phyloP scores from a whole-genome alignment of 2,888 invertebrate genomes.

The Lycophotia porphyrea region DNA sequence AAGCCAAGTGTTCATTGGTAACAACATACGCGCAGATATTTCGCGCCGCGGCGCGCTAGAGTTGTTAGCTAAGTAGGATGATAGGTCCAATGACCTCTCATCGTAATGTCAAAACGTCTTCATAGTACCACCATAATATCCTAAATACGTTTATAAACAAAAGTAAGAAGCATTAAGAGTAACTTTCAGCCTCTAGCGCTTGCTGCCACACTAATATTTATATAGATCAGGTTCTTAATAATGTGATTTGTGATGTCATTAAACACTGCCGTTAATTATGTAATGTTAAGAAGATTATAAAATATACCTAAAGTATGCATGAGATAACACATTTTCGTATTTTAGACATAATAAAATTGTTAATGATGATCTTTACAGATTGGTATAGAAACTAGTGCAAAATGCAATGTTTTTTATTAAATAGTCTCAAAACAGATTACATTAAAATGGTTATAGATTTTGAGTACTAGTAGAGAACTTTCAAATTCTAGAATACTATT shows the following conservation, averaged over 20 bases:
- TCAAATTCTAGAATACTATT: conserved; percentile 30
- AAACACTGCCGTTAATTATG: conserved; percentile 73
- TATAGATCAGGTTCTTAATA: conserved; percentile 48
- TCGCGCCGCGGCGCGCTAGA: conserved; percentile 2
- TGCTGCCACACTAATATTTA: conserved; percentile 34
- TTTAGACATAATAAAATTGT: conserved; percentile 50
- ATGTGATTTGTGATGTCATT: conserved; percentile 58
- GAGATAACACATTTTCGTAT: conserved; percentile 51
- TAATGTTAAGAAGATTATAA: conserved; percentile 56
- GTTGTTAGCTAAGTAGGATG: conserved; percentile 16
- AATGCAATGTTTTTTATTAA: conserved; percentile 37
- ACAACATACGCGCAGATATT: conserved; percentile 6
- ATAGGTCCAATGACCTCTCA: conserved; percentile 22
- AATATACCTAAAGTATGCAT: conserved; percentile 54
- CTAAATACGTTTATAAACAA: conserved; percentile 17
- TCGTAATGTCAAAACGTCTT: conserved; percentile 22
- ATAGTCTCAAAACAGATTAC: conserved; percentile 33
- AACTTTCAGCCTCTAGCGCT: conserved; percentile 30
- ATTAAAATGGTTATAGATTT: conserved; percentile 25
- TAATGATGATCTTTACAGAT: conserved; percentile 54
- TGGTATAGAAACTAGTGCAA: conserved; percentile 47
- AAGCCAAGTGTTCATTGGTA: conserved; percentile 46
- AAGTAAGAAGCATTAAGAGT: conserved; percentile 28
- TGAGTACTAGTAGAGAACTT: conserved; percentile 42
- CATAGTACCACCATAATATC: conserved; percentile 19